Percentiles rank a stretch among this genome's conserved stretches.
Evolutionary conservation across 2,113 vertebrate genomes (phyloP).

Genomic region (Loxodonta africana): DNA sequence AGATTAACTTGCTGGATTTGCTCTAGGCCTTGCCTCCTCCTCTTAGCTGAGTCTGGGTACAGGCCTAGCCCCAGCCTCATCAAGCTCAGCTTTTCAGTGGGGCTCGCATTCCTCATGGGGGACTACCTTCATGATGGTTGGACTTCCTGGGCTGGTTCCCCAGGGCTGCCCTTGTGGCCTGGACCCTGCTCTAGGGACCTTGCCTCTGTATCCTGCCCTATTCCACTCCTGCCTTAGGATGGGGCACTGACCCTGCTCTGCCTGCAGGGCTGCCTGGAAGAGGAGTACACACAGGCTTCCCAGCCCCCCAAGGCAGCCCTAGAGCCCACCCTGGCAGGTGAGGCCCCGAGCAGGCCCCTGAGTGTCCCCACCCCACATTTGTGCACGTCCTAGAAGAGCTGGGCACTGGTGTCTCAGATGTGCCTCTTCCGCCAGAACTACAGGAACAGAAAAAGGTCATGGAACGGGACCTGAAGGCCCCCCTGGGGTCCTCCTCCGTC

Average conservation of each 20-base stretch:
- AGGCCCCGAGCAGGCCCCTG: background rate
- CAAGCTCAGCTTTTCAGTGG: background rate
- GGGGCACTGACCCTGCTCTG: slow-evolving; percentile 50
- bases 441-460: slow-evolving; percentile 86
- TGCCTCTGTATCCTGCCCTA: background rate
- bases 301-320: background rate
- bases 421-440: slow-evolving; percentile 85
- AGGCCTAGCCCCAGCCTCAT: background rate
- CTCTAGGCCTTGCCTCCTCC: background rate
- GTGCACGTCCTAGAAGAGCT: background rate
- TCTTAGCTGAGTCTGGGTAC: background rate
- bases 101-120: background rate
- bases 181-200: background rate
- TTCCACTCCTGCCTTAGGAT: background rate
- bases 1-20: slow-evolving; percentile 10
- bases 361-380: background rate
- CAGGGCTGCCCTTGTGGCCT: background rate
- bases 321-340: background rate
- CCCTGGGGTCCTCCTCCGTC: background rate
- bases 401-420: background rate
- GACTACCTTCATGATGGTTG: background rate
- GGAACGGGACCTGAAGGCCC: slow-evolving; percentile 83
- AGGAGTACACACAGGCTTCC: background rate
- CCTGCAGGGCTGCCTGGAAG: slow-evolving; percentile 81
- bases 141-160: background rate